Conservation (phyloP, 2,888 invertebrate genomes). For the Drosophila dives region DNA sequence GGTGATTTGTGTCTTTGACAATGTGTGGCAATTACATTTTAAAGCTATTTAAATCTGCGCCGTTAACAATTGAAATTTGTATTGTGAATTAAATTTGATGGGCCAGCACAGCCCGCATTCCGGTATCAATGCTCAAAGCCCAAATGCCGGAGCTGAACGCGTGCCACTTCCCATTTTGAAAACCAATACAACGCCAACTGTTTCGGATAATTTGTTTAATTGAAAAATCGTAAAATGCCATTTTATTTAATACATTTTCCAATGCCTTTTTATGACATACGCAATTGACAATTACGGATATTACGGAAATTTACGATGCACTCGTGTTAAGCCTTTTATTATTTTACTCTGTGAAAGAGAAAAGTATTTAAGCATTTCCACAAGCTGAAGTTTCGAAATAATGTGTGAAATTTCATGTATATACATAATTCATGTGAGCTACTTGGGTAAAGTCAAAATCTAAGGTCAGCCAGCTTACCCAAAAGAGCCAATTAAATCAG, state of each 20-base stretch:
- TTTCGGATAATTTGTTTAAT: conserved; percentile 77
- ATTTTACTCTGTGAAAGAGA: conserved; percentile 14
- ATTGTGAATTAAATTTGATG: conserved; percentile 66
- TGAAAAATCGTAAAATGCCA: conserved; percentile 80
- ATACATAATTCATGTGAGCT: conserved; percentile 3
- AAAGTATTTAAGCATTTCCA: not conserved
- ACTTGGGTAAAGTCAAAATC: conserved; percentile 13
- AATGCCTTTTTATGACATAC: conserved; percentile 76
- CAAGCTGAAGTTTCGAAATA: not conserved
- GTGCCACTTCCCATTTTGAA: conserved; percentile 61
- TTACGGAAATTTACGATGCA: conserved; percentile 66
- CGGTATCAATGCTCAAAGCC: conserved; percentile 13
- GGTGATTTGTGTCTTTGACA: conserved; percentile 62
- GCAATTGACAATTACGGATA: conserved; percentile 74
- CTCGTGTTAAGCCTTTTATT: conserved; percentile 53
- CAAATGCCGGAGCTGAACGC: conserved; percentile 33
- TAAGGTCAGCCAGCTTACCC: conserved; percentile 7
- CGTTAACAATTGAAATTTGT: conserved; percentile 62
- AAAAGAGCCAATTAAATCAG: conserved; percentile 56
- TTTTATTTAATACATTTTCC: conserved; percentile 44
- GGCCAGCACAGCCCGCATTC: conserved; percentile 43
- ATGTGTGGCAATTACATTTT: conserved; percentile 60
- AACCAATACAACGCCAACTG: conserved; percentile 24
- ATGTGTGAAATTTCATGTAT: not conserved
- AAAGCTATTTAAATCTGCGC: conserved; percentile 76